Percentiles rank a stretch among this genome's conserved stretches.
phyloP scores from a whole-genome alignment of 2,797 vertebrate genomes.

The Salarias fasciatus region DNA sequence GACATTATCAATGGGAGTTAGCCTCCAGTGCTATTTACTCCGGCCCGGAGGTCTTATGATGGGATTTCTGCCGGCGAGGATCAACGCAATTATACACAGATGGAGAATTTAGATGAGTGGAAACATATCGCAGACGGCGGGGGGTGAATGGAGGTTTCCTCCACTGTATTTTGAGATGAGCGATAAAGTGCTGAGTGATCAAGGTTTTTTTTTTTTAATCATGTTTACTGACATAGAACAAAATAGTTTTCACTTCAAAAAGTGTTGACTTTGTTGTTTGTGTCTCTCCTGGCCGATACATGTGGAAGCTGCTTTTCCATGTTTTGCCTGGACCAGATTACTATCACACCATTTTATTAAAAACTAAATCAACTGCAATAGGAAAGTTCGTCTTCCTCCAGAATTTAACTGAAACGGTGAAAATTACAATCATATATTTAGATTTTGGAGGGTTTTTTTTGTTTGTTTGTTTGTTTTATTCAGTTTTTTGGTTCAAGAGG shows the following conservation, averaged over 20 bases:
- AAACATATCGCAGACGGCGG: slow-evolving; percentile 17
- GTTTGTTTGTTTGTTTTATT: too few species aligned
- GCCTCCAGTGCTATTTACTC: slow-evolving; percentile 61
- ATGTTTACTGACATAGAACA: too few species aligned
- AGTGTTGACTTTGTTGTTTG: background rate
- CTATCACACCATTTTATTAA: too few species aligned
- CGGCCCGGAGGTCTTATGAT: slow-evolving; percentile 43
- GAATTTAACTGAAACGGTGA: too few species aligned
- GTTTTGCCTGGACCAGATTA: too few species aligned
- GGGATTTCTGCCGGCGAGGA: slow-evolving; percentile 36
- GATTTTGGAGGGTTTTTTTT: too few species aligned
- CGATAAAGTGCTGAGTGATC: background rate
- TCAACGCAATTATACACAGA: slow-evolving; percentile 31
- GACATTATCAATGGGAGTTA: slow-evolving; percentile 60
- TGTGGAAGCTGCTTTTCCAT: too few species aligned
- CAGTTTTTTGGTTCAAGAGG: too few species aligned
- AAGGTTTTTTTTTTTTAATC: background rate
- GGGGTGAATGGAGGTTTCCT: background rate
- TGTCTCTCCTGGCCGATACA: background rate
- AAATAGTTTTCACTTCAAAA: background rate
- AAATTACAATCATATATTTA: too few species aligned
- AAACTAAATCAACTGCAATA: too few species aligned
- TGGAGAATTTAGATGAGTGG: slow-evolving; percentile 18
- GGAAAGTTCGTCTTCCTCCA: too few species aligned
- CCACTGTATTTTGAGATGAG: slow-evolving; percentile 6